A percentile compares a stretch with the other conserved stretches of the same genome.
Conservation (phyloP, 1,140 invertebrate genomes). For the Ceratina japonica region DNA sequence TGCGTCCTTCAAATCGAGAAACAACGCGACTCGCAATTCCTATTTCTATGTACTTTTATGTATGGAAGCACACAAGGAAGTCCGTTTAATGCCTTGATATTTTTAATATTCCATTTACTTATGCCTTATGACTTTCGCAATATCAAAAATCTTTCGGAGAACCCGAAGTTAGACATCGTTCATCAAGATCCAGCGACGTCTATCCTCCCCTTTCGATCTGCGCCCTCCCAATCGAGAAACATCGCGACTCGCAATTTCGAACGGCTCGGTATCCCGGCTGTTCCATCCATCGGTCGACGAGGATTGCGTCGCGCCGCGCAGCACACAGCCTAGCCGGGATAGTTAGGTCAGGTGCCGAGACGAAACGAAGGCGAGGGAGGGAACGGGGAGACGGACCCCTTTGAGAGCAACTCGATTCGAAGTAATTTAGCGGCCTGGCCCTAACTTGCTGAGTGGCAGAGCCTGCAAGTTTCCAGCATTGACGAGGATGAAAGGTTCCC, state of each 20-base stretch:
- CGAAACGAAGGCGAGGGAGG: slow-evolving; percentile 4
- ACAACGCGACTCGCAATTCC: slow-evolving; percentile 4
- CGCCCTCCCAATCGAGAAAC: not conserved
- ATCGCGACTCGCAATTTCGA: slow-evolving; percentile 11
- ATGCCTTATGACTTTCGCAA: no score
- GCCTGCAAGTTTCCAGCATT: slow-evolving; percentile 58
- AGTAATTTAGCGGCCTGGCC: slow-evolving; percentile 58
- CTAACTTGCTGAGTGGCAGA: slow-evolving; percentile 49
- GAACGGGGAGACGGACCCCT: slow-evolving; percentile 2
- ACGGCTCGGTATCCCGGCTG: not conserved
- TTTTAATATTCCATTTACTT: no score
- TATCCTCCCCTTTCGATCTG: not conserved
- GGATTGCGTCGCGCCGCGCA: slow-evolving; percentile 22
- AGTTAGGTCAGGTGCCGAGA: slow-evolving; percentile 29
- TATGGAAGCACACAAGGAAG: no score
- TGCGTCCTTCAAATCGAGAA: not conserved
- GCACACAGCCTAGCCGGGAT: not conserved
- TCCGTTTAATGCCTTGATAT: no score
- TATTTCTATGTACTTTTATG: no score
- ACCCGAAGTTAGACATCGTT: not conserved
- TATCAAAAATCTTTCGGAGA: no score
- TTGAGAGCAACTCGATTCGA: slow-evolving; percentile 59
- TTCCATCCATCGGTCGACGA: not conserved
- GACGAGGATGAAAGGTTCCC: slow-evolving; percentile 48
- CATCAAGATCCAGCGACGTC: not conserved